Conservation (phyloP, 1,140 invertebrate species). For the Megathymus violae region DNA sequence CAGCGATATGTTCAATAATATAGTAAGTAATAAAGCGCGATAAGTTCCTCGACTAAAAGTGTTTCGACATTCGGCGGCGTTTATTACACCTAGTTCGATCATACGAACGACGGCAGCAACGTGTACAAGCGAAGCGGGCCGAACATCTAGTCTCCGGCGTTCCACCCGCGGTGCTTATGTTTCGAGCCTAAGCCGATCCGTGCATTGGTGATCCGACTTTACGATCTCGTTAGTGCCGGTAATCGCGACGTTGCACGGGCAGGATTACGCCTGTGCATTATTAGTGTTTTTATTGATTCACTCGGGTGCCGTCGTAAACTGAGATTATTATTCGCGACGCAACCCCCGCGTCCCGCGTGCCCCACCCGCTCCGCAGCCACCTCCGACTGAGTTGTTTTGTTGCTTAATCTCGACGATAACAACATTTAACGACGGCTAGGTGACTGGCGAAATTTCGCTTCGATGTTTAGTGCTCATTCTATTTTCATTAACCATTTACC, state of each 20-base stretch:
- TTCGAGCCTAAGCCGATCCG: constrained; percentile 69
- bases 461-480: constrained; percentile 83
- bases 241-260: constrained; percentile 77
- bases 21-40: constrained; percentile 25
- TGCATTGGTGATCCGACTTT: constrained; percentile 78
- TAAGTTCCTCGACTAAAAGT: constrained; percentile 17
- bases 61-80: constrained; percentile 22
- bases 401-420: constrained; percentile 82
- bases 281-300: constrained; percentile 84
- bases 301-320: constrained; percentile 80
- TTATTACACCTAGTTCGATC: constrained; percentile 11
- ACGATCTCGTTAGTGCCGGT: constrained; percentile 81
- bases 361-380: constrained; percentile 41
- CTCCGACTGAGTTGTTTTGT: constrained; percentile 75
- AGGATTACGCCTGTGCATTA: constrained; percentile 81
- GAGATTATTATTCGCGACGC: no score
- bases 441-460: constrained; percentile 81
- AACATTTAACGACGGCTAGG: constrained; percentile 81
- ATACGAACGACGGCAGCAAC: not conserved
- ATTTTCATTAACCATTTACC: constrained; percentile 83
- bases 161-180: constrained; percentile 59
- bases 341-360: no score
- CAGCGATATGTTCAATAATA: constrained; percentile 13
- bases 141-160: not conserved
- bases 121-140: not conserved